Conservation (phyloP, 23 tunicate species). For the Halocynthia aurantium region DNA sequence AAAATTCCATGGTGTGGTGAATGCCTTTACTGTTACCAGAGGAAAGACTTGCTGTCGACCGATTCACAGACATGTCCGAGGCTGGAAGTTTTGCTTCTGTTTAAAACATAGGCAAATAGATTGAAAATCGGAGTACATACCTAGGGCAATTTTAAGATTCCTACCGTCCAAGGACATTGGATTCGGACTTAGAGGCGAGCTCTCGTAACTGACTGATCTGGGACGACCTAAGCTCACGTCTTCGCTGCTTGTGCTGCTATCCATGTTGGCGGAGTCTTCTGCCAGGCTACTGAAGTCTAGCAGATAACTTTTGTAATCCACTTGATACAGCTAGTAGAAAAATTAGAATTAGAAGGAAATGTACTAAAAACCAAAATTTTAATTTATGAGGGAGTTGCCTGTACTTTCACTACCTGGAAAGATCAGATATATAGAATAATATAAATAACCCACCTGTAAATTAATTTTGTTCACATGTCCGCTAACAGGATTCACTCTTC, state of each 20-base stretch:
- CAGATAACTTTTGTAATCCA: constrained; percentile 79
- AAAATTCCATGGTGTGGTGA: constrained; percentile 99
- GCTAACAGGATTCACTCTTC: constrained; percentile 70
- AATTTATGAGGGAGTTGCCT: neutral
- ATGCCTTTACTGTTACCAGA: neutral
- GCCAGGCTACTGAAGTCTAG: constrained; percentile 94
- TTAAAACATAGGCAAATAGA: too few relatives aligned
- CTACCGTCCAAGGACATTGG: constrained; percentile 32
- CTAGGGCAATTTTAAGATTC: too few relatives aligned
- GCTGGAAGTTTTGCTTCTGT: too few relatives aligned
- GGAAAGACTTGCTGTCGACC: too few relatives aligned
- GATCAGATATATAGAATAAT: neutral
- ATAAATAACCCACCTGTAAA: constrained; percentile 54
- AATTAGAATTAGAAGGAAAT: neutral
- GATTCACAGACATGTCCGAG: too few relatives aligned
- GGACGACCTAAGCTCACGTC: constrained; percentile 6
- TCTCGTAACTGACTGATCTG: neutral
- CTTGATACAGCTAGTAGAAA: constrained; percentile 74
- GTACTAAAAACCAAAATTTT: too few relatives aligned
- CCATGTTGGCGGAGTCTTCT: constrained; percentile 45
- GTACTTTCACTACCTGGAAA: neutral
- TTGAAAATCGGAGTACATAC: too few relatives aligned
- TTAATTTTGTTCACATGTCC: constrained; percentile 89
- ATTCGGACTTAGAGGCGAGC: neutral
- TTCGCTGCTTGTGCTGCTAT: constrained; percentile 5